Evolutionary conservation across 2,888 invertebrate genomes (phyloP).

Genomic region (Aporophyla nigra): DNA sequence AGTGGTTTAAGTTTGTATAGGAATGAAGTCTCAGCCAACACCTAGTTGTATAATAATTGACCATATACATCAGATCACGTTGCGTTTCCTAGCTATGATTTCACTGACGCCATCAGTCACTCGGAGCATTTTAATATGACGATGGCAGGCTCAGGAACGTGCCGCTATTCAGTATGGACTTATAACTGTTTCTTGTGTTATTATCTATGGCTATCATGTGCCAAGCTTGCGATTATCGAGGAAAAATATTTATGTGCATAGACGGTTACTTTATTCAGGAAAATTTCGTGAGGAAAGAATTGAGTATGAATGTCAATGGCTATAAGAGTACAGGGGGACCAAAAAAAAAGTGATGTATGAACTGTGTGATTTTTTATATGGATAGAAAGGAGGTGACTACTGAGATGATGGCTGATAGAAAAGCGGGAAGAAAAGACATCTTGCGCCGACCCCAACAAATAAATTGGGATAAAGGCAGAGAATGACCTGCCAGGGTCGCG

Average conservation of each 20-base stretch:
- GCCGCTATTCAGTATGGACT: constrained; percentile 35
- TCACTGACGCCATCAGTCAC: constrained; percentile 11
- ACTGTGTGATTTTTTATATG: no score
- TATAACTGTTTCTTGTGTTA: constrained; percentile 53
- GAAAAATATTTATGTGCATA: not conserved
- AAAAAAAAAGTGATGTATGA: no score
- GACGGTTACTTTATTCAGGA: no score
- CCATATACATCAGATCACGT: constrained; percentile 38
- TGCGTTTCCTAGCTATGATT: constrained; percentile 50
- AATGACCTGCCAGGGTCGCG: no score
- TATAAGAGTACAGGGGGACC: no score
- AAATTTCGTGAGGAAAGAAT: no score
- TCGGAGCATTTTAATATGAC: constrained; percentile 50
- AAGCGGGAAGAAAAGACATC: no score
- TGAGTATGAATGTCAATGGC: no score
- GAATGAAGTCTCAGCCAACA: not conserved
- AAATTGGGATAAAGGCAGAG: no score
- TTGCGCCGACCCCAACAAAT: no score
- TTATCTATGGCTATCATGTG: constrained; percentile 13
- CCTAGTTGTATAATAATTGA: constrained; percentile 12
- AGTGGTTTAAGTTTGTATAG: not conserved
- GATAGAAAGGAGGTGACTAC: no score
- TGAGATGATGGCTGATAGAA: no score
- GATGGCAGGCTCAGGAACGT: constrained; percentile 29
- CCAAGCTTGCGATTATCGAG: constrained; percentile 3